phyloP scores from a whole-genome alignment of 2,888 invertebrate genomes.

The Hypomecis atomaria region DNA sequence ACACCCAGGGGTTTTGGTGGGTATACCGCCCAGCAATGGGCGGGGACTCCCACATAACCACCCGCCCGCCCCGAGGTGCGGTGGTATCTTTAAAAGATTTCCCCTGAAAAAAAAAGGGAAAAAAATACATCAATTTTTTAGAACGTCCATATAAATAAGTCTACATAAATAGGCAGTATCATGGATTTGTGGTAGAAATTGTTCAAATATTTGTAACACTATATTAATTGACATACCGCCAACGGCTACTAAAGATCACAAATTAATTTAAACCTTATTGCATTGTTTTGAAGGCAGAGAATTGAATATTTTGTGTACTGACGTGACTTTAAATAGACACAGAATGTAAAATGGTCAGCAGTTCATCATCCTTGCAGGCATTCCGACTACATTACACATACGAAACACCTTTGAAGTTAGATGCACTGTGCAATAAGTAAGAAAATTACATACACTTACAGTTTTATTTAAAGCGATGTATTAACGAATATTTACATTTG shows the following conservation, averaged over 20 bases:
- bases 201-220: slow-evolving; percentile 50
- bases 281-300: slow-evolving; percentile 1
- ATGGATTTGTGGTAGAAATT: slow-evolving; percentile 15
- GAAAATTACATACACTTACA: not conserved
- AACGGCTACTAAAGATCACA: slow-evolving; percentile 27
- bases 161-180: too few relatives aligned
- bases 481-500: too few relatives aligned
- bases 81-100: too few relatives aligned
- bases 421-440: slow-evolving; percentile 7
- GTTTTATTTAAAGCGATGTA: too few relatives aligned
- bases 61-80: too few relatives aligned
- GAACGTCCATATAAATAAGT: too few relatives aligned
- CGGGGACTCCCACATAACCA: too few relatives aligned
- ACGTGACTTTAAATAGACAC: slow-evolving; percentile 67
- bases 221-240: slow-evolving; percentile 54
- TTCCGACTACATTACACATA: slow-evolving; percentile 64
- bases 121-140: too few relatives aligned
- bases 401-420: slow-evolving; percentile 58
- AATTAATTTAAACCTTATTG: slow-evolving; percentile 3
- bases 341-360: slow-evolving; percentile 71
- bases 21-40: too few relatives aligned
- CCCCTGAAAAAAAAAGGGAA: too few relatives aligned
- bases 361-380: slow-evolving; percentile 74
- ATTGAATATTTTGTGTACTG: slow-evolving; percentile 14
- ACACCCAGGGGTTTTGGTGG: too few relatives aligned